Evolutionary conservation across 2,888 invertebrate species (phyloP).

Genomic region (Sesia apiformis): DNA sequence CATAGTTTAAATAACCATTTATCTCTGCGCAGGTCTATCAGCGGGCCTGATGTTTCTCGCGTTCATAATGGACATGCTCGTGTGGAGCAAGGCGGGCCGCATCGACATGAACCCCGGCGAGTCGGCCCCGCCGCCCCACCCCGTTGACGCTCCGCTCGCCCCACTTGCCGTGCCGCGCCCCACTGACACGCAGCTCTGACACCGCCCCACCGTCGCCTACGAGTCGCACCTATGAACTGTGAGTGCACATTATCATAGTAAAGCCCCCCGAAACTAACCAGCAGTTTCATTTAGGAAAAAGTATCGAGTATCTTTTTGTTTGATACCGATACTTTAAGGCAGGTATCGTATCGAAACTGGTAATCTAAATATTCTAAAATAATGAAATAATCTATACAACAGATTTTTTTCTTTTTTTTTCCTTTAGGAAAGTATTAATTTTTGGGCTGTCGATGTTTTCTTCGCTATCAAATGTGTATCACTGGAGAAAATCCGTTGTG

Average conservation of each 20-base stretch:
- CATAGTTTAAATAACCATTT: not conserved
- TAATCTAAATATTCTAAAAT: too few relatives aligned
- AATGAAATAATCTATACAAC: too few relatives aligned
- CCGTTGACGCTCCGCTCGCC: constrained; percentile 10
- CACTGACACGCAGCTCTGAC: constrained; percentile 57
- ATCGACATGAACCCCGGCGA: constrained; percentile 80
- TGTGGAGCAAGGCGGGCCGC: constrained; percentile 91
- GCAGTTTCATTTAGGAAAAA: not conserved
- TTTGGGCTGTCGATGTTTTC: too few relatives aligned
- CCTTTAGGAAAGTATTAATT: too few relatives aligned
- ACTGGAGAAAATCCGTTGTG: too few relatives aligned
- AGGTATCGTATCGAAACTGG: too few relatives aligned
- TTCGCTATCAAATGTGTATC: too few relatives aligned
- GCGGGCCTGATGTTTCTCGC: constrained; percentile 89
- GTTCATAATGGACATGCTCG: constrained; percentile 90
- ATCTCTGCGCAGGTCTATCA: constrained; percentile 80
- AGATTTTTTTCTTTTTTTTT: too few relatives aligned
- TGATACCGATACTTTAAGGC: too few relatives aligned
- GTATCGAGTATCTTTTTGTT: not conserved
- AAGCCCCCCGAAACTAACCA: not conserved
- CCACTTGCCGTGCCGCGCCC: constrained; percentile 10
- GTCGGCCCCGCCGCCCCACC: constrained; percentile 10
- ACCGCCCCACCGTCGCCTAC: constrained; percentile 15
- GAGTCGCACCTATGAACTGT: constrained; percentile 40
- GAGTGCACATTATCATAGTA: not conserved